Evolutionary conservation across 2,888 invertebrate genomes (phyloP).

Genomic region (Baccha elongata): DNA sequence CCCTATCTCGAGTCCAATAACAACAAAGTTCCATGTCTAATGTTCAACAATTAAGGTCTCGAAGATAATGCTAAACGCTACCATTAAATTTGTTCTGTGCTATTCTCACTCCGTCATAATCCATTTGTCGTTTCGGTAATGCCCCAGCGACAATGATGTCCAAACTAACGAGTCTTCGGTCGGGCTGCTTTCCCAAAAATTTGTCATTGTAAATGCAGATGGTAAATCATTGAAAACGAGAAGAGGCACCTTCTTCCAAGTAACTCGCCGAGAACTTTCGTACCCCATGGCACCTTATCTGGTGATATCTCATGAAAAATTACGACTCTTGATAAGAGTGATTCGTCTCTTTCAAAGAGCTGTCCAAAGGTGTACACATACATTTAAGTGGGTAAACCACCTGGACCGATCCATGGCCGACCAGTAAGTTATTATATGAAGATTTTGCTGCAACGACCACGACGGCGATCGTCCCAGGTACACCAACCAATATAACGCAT

Average conservation of each 20-base stretch:
- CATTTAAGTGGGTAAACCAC: slow-evolving; percentile 68
- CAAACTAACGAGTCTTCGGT: slow-evolving; percentile 48
- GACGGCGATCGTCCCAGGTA: slow-evolving; percentile 44
- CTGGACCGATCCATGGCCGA: slow-evolving; percentile 43
- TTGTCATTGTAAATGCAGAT: slow-evolving; percentile 73
- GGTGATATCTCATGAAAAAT: slow-evolving; percentile 72
- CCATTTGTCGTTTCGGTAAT: slow-evolving; percentile 68
- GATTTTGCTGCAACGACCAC: slow-evolving; percentile 25
- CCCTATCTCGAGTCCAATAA: slow-evolving; percentile 11
- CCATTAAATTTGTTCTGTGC: slow-evolving; percentile 69
- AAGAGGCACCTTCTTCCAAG: slow-evolving; percentile 53
- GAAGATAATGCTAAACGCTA: slow-evolving; percentile 69
- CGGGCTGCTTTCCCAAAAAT: slow-evolving; percentile 71
- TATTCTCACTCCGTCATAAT: slow-evolving; percentile 66
- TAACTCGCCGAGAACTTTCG: slow-evolving; percentile 38
- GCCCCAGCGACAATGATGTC: slow-evolving; percentile 46
- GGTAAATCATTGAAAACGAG: slow-evolving; percentile 70
- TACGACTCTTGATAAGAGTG: slow-evolving; percentile 73
- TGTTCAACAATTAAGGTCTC: slow-evolving; percentile 61
- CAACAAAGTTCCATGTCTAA: slow-evolving; percentile 48
- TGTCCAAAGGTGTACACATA: slow-evolving; percentile 67
- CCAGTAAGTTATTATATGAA: slow-evolving; percentile 39
- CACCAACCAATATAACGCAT: slow-evolving; percentile 34
- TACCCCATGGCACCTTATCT: slow-evolving; percentile 64
- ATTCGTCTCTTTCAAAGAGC: slow-evolving; percentile 72